Percentiles rank a stretch among this genome's conserved stretches.
phyloP scores from a whole-genome alignment of 2,113 vertebrate species.

The Peucedramus taeniatus region DNA sequence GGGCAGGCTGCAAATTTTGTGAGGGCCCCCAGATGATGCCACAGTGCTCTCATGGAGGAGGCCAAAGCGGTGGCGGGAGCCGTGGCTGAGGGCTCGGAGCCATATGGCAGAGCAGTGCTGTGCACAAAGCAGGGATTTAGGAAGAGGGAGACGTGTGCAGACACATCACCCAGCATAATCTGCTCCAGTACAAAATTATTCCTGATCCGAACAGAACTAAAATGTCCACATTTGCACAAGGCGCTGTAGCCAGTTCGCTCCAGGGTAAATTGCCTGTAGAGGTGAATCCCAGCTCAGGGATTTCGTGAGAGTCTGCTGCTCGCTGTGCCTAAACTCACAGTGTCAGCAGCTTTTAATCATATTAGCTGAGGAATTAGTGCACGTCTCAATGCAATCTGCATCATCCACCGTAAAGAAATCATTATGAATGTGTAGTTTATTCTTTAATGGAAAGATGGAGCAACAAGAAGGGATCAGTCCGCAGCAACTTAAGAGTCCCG shows the following conservation, averaged over 20 bases:
- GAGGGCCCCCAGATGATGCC: no score
- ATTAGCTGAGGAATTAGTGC: constrained; percentile 22
- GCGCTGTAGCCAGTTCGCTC: not conserved
- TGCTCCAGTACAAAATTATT: not conserved
- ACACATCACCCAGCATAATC: not conserved
- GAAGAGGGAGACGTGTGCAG: not conserved
- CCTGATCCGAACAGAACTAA: not conserved
- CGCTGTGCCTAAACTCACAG: not conserved
- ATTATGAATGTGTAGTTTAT: constrained; percentile 8
- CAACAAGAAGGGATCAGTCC: constrained; percentile 25
- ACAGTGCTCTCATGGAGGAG: fast-evolving
- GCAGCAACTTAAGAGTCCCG: constrained; percentile 27
- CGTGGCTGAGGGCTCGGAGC: fast-evolving
- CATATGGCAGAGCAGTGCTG: fast-evolving
- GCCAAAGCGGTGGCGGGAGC: fast-evolving
- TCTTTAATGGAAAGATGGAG: constrained; percentile 1
- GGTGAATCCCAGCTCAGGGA: not conserved
- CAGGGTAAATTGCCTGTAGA: not conserved
- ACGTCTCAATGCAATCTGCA: not conserved
- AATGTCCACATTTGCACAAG: not conserved
- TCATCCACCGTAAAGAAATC: constrained; percentile 30
- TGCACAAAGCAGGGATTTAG: not conserved
- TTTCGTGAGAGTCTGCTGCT: not conserved
- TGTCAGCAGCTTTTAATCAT: constrained; percentile 41
- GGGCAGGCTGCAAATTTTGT: not conserved